These are phyloP conservation scores for Apaloderma vittatum DNA, from an alignment of 2,113 vertebrate genomes.

Conservation along the genomic window DNA sequence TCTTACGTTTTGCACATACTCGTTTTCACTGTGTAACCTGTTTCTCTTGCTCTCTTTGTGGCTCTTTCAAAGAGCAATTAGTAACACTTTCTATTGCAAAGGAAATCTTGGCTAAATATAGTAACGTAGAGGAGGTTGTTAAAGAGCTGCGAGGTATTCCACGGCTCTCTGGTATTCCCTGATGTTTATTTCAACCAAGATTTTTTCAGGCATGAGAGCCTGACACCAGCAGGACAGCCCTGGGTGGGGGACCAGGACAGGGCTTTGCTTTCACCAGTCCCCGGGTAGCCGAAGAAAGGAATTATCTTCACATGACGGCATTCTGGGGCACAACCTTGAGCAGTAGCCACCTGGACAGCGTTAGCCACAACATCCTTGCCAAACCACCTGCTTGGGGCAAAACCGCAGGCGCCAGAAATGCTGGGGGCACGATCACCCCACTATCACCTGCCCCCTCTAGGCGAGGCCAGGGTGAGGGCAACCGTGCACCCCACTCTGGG, in stretches of 20 bases:
- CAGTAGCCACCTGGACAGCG: not conserved
- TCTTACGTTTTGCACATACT: not conserved
- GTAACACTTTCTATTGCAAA: conserved; percentile 6
- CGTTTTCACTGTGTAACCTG: not conserved
- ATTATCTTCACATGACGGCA: not conserved
- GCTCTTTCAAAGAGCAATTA: conserved; percentile 24
- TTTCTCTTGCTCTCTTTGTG: conserved; percentile 11
- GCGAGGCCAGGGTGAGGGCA: not conserved
- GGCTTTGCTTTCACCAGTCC: not conserved
- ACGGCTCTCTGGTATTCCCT: conserved; percentile 29
- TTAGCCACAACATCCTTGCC: not conserved
- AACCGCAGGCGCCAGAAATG: accelerated
- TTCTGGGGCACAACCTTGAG: not conserved
- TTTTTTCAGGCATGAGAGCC: not conserved
- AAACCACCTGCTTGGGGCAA: not conserved
- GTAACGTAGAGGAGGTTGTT: not conserved
- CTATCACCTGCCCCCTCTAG: accelerated
- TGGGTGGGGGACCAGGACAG: not conserved
- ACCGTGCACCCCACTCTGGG: accelerated
- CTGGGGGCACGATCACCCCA: not conserved
- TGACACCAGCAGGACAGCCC: not conserved
- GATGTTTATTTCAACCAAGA: conserved; percentile 21
- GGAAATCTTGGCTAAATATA: conserved; percentile 43
- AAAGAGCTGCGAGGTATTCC: conserved; percentile 22
- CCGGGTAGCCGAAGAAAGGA: not conserved